These are phyloP conservation scores for Hemaris fuciformis DNA, from an alignment of 2,888 invertebrate species.

Conservation along the genomic window DNA sequence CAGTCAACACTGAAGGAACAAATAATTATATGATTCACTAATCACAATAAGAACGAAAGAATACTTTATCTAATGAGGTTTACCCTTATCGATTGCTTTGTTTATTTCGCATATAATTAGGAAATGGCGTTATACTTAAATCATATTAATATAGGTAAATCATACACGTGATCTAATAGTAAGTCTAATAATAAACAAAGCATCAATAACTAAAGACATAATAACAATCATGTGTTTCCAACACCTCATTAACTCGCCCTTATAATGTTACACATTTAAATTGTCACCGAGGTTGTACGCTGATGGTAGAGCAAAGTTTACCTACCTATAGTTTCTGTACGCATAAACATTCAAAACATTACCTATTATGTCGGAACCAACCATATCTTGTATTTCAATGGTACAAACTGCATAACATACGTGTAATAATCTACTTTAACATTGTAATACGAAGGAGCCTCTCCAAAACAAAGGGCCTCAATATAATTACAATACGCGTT, in stretches of 20 bases:
- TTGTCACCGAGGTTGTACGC: slow-evolving; percentile 9
- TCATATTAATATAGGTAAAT: not conserved
- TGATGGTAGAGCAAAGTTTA: not conserved
- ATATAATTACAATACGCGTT: slow-evolving; percentile 10
- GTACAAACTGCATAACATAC: not conserved
- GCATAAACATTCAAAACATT: not conserved
- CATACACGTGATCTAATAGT: not conserved
- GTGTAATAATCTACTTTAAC: not conserved
- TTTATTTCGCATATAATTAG: not conserved
- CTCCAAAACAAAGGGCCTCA: not conserved
- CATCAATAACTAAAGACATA: not conserved
- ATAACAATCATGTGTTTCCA: not conserved
- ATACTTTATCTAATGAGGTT: slow-evolving; percentile 23
- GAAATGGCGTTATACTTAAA: not conserved
- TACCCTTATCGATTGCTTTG: not conserved
- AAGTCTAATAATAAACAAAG: not conserved
- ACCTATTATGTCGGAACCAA: not conserved
- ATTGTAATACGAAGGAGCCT: not conserved
- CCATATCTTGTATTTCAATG: not conserved
- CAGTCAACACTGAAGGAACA: slow-evolving; percentile 23
- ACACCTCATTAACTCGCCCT: not conserved
- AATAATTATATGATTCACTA: slow-evolving; percentile 21
- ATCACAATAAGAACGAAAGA: slow-evolving; percentile 32
- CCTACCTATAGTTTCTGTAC: not conserved
- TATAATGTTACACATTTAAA: not conserved